Evolutionary conservation across 2,797 vertebrate species (phyloP).

Genomic region (Oreochromis mossambicus): DNA sequence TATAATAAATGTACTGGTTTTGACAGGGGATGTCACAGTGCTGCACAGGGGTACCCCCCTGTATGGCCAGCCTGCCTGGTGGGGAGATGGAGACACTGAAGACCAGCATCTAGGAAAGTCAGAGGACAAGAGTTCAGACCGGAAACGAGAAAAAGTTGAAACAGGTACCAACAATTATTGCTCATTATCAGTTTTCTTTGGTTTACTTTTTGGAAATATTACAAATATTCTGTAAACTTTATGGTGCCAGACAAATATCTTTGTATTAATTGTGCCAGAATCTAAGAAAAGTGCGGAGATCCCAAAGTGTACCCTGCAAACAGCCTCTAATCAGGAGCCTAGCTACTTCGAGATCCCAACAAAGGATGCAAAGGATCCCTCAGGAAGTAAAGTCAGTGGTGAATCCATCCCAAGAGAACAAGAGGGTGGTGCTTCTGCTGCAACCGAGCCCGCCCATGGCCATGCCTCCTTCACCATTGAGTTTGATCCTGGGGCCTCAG

Average conservation of each 20-base stretch:
- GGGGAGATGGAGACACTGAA: slow-evolving; percentile 88
- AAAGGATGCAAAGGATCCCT: slow-evolving; percentile 75
- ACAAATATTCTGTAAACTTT: not conserved
- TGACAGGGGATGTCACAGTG: slow-evolving; percentile 75
- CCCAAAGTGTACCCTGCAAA: slow-evolving; percentile 71
- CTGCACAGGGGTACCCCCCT: slow-evolving; percentile 89
- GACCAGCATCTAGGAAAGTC: slow-evolving; percentile 78
- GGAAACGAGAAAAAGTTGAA: slow-evolving; percentile 72
- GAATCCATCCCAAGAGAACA: slow-evolving; percentile 82
- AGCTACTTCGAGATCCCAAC: slow-evolving; percentile 97
- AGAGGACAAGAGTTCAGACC: slow-evolving; percentile 77
- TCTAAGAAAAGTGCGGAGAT: slow-evolving; percentile 68
- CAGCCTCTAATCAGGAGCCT: slow-evolving; percentile 84
- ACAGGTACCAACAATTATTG: slow-evolving; percentile 66
- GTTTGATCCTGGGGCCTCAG: slow-evolving; percentile 85
- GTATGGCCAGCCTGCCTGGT: slow-evolving; percentile 96
- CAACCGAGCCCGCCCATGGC: slow-evolving; percentile 67
- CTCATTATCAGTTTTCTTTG: not conserved
- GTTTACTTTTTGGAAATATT: not conserved
- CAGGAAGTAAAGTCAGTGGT: slow-evolving; percentile 69
- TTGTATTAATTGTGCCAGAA: slow-evolving; percentile 41
- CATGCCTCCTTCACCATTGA: slow-evolving; percentile 97
- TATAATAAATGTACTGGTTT: not conserved
- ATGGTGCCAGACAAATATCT: not conserved
- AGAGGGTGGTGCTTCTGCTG: slow-evolving; percentile 67